Evolutionary conservation across 1,140 invertebrate species (phyloP).

Genomic region (Gerris buenoi): DNA sequence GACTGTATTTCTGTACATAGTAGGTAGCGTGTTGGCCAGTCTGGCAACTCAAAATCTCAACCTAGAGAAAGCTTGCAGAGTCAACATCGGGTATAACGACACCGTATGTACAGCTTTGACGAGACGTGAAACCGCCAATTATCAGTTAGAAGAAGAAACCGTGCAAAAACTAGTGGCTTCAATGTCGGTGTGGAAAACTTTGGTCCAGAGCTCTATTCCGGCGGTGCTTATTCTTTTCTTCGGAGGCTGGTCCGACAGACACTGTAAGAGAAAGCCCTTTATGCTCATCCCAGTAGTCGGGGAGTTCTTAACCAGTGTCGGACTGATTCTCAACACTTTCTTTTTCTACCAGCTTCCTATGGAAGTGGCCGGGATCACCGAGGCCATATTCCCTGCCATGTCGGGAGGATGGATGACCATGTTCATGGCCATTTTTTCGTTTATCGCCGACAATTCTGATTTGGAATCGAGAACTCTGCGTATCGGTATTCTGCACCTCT

Average conservation of each 20-base stretch:
- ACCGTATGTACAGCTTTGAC: constrained; percentile 56
- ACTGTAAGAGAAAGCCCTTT: constrained; percentile 61
- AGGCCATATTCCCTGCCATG: constrained; percentile 59
- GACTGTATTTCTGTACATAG: constrained; percentile 61
- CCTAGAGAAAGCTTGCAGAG: constrained; percentile 66
- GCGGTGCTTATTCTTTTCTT: constrained; percentile 60
- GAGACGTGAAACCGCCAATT: constrained; percentile 49
- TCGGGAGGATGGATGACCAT: constrained; percentile 75
- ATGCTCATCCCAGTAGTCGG: constrained; percentile 69
- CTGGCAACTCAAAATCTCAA: constrained; percentile 72
- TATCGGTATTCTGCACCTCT: constrained; percentile 69
- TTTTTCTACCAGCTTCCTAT: constrained; percentile 42
- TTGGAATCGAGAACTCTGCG: constrained; percentile 61
- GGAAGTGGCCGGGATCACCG: constrained; percentile 56
- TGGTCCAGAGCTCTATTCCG: constrained; percentile 56
- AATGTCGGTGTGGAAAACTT: constrained; percentile 66
- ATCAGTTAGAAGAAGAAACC: constrained; percentile 46
- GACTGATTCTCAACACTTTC: constrained; percentile 61
- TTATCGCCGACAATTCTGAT: constrained; percentile 69
- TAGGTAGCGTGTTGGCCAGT: constrained; percentile 59
- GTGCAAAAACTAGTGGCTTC: constrained; percentile 60
- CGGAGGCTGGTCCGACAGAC: constrained; percentile 35
- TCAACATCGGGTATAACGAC: constrained; percentile 53
- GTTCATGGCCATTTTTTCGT: constrained; percentile 79
- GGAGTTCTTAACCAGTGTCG: constrained; percentile 57